Evolutionary conservation across 2,113 vertebrate species (phyloP), one percentile per base, ranked within the genome.

Genomic region (Sebastes schlegelii): DNA sequence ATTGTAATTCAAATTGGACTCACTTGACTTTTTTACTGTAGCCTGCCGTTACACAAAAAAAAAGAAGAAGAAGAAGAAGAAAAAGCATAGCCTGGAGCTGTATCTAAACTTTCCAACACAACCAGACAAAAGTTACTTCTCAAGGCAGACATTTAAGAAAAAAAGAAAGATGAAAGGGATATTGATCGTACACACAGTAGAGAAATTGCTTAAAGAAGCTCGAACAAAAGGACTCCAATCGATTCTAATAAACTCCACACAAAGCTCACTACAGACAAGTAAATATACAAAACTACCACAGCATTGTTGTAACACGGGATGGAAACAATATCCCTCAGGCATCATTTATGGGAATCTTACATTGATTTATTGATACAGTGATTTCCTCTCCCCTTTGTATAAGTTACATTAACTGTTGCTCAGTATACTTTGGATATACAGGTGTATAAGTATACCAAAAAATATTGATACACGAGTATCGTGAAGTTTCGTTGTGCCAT

Each of bases 1-100:
- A 65, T 52, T 86, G 17, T 74, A 62, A 85, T 86, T 92, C n/a
- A 77, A 55, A 84, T 78, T 87, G 63, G 80, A 86, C 21, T 85
- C 80, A 73, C 66, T 90, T 72, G 68, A 78, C 48, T 79, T 34
- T 34, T 34, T 34, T 75, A 77, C 67, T 62, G 48, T n/a, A 65
- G 43, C 26, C n/a, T 48, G 51, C 34, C 23, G 70, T 17, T 23
- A 80, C 57, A 34, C 66, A 55, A 2, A 64, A 61, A 8, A 8
- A 49, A 12, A 17, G 10, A 43, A 43, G 14, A 80, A 26, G 43
- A 34, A 34, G 71, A 66, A 21, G n/a, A 54, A 51, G 21, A 8
- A 11, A 34, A 42, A 14, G 16, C 42, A 51, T 62, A 23, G 80
- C 77, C 85, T 71, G 66, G 21, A 79, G 87, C 67, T 48, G 61